These are phyloP conservation scores for Rhombomys opimus DNA, from an alignment of 2,113 vertebrate genomes.

Conservation along the genomic window DNA sequence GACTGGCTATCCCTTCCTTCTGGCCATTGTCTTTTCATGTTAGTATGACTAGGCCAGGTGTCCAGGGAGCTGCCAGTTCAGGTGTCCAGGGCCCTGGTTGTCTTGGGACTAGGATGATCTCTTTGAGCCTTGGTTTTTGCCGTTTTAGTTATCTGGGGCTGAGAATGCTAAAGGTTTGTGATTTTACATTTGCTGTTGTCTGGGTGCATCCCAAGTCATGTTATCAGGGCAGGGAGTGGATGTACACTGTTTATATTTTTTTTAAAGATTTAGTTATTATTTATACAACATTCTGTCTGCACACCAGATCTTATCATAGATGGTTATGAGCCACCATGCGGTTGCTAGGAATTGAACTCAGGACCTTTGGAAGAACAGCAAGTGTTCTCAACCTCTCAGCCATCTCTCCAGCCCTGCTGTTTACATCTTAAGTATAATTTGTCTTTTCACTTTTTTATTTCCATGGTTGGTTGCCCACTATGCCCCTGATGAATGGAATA, in stretches of 20 bases:
- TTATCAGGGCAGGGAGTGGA: background rate
- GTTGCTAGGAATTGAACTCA: too few relatives aligned
- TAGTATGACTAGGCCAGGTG: background rate
- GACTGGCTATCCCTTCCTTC: background rate
- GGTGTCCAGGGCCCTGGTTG: too few relatives aligned
- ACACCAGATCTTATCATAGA: too few relatives aligned
- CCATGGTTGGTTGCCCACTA: background rate
- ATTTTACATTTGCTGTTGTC: background rate
- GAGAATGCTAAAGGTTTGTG: background rate
- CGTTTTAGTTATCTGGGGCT: background rate
- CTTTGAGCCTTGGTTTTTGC: background rate
- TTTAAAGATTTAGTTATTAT: too few relatives aligned
- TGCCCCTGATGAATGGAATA: background rate
- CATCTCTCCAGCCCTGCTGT: too few relatives aligned
- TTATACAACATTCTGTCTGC: too few relatives aligned
- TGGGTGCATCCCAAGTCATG: background rate
- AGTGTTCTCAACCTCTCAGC: too few relatives aligned
- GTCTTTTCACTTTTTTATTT: background rate
- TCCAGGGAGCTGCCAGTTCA: fast-evolving
- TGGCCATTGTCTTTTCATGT: background rate
- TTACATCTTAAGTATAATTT: background rate
- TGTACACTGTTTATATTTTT: background rate
- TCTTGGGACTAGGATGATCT: background rate
- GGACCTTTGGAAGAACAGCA: too few relatives aligned
- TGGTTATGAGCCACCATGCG: too few relatives aligned